These are phyloP conservation scores for Pachyramphus minor DNA, from an alignment of 2,113 vertebrate species.

Conservation along the genomic window DNA sequence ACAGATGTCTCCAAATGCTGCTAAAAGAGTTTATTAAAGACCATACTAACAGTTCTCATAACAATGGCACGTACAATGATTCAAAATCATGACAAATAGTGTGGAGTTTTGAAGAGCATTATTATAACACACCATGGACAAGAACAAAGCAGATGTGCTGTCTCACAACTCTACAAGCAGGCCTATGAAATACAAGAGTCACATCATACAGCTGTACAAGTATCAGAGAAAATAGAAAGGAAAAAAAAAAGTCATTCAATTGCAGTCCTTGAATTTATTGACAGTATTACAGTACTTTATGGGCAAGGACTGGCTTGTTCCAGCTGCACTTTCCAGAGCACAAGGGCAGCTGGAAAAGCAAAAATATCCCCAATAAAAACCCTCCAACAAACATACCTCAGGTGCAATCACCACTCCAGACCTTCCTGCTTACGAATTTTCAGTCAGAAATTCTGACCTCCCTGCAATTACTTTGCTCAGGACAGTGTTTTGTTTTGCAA, in stretches of 20 bases:
- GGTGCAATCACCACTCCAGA: background rate
- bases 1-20: conserved; percentile 41
- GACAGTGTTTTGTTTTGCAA: conserved; percentile 29
- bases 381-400: background rate
- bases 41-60: conserved; percentile 58
- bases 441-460: conserved; percentile 38
- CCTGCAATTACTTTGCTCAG: conserved; percentile 19
- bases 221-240: conserved; percentile 45
- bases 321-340: conserved; percentile 32
- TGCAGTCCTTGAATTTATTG: conserved; percentile 48
- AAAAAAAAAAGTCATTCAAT: conserved; percentile 28
- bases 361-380: conserved; percentile 37
- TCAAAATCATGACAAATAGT: conserved; percentile 59
- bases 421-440: background rate
- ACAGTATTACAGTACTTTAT: conserved; percentile 53
- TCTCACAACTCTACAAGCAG: conserved; percentile 48
- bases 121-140: conserved; percentile 10
- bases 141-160: conserved; percentile 36
- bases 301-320: conserved; percentile 37
- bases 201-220: conserved; percentile 53
- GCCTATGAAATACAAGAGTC: conserved; percentile 46
- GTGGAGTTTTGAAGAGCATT: conserved; percentile 21
- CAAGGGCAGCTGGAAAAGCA: conserved; percentile 42
- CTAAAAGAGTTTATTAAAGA: conserved; percentile 78
- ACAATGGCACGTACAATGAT: conserved; percentile 73